phyloP scores from a whole-genome alignment of 2,113 vertebrate species.

The Corydoras sp. region DNA sequence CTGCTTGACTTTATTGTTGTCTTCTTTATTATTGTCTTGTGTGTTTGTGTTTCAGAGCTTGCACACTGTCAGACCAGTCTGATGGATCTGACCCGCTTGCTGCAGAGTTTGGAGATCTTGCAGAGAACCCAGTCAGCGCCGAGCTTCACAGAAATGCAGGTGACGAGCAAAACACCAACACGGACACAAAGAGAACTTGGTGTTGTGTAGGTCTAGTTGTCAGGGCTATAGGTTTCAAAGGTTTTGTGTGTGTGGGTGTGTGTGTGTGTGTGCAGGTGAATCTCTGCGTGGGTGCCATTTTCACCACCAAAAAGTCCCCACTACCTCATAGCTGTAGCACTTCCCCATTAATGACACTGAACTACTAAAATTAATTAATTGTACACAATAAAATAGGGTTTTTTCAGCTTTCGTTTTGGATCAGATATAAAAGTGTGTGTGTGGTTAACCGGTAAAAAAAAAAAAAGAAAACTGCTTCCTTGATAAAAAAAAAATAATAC shows the following conservation, averaged over 20 bases:
- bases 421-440: no score
- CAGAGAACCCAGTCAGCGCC: constrained; percentile 97
- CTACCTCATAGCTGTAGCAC: background rate
- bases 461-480: no score
- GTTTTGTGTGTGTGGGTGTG: background rate
- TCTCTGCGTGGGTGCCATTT: background rate
- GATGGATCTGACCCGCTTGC: constrained; percentile 87
- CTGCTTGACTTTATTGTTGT: no score
- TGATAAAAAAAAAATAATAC: no score
- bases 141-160: constrained; percentile 84
- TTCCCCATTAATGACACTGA: background rate
- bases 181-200: background rate
- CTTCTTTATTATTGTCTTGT: no score
- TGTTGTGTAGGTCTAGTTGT: background rate
- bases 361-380: background rate
- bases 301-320: background rate
- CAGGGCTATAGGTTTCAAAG: background rate
- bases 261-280: constrained; percentile 2
- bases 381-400: background rate
- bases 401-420: no score
- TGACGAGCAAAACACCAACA: constrained; percentile 20
- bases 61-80: constrained; percentile 92
- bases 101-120: constrained; percentile 96
- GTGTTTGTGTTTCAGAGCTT: constrained; percentile 73
- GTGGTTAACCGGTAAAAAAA: no score